Evolutionary conservation across 2,888 invertebrate species (phyloP).

Genomic region (Drosophila longiperda): DNA sequence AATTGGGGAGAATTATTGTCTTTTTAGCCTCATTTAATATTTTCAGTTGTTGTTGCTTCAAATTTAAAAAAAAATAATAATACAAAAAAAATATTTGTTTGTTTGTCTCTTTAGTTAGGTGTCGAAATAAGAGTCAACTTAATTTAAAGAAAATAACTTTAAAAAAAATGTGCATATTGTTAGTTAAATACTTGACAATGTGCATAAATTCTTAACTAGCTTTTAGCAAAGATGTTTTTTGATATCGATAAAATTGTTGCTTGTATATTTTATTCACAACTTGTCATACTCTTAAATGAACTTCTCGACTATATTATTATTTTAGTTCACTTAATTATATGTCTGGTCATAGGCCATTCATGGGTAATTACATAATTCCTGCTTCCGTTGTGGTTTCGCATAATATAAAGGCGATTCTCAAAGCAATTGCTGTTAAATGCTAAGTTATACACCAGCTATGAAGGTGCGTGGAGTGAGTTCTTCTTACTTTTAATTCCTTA

Average conservation of each 20-base stretch:
- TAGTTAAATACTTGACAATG: neutral
- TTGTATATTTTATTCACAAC: neutral
- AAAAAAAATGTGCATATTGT: neutral
- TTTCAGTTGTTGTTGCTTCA: neutral
- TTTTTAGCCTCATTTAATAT: neutral
- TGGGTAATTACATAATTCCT: constrained; percentile 41
- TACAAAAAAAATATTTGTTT: neutral
- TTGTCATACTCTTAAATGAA: neutral
- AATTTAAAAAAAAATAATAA: neutral
- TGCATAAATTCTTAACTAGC: neutral
- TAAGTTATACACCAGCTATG: constrained; percentile 48
- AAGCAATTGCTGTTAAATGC: constrained; percentile 10
- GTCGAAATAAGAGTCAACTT: neutral
- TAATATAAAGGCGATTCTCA: constrained; percentile 55
- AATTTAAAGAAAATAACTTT: neutral
- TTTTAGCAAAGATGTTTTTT: neutral
- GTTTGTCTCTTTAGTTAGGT: neutral
- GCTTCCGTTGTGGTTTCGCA: constrained; percentile 55
- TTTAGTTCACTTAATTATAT: constrained; percentile 58
- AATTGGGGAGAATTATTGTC: neutral
- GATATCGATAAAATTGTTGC: neutral
- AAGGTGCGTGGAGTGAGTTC: constrained; percentile 49
- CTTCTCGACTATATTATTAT: constrained; percentile 12
- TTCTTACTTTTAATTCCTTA: neutral
- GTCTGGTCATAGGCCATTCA: constrained; percentile 21